Base-by-base conservation (phyloP, 2,113 vertebrate genomes). In the Lepisosteus osseus region DNA sequence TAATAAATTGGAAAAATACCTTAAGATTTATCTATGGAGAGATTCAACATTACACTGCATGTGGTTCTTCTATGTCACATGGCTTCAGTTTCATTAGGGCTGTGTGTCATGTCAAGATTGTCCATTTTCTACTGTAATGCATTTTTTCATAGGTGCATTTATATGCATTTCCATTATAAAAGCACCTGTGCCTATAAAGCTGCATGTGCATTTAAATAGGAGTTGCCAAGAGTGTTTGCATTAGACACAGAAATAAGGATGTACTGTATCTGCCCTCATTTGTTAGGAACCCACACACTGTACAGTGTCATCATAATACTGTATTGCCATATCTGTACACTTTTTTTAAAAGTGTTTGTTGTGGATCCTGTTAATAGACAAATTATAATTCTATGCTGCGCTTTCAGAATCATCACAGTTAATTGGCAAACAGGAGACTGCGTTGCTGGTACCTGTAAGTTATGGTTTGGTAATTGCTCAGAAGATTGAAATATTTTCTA, bases 401-500 rank as follows among this genome's bases (percentile, higher is more conserved):
- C 13, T 15, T 64, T 6, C n/a, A 64, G 5, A n/a, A 64, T 40
- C 8, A 29, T 29, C 62, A 64, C 3, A 40, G 41, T 64, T 64
- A 15, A 64, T 64, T 29, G 4, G 5, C 40, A 11, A 13, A 29
- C 17, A 11, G 17, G 17, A 41, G 41, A 40, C 17, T 6, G 62
- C 4, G 62, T 17, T 40, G 29, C 29, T 29, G 29, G 29, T 29
- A 29, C 29, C n/a, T 7, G 8, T 2, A 17, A 29, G 6, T 64
- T 64, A 64, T 42, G 13, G 54, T 43, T 17, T 42, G 40, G 56
- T 57, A 54, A 69, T 61, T 69, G 55, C 68, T 57, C 40, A 13
- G 55, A 29, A 57, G 12, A 69, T n/a, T 42, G 29, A 59, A 73
- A 73, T 68, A 67, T 61, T 47, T 29, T 73, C 56, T 61, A 68